Conservation (phyloP, 1,140 invertebrate species). For the Physella acuta region DNA sequence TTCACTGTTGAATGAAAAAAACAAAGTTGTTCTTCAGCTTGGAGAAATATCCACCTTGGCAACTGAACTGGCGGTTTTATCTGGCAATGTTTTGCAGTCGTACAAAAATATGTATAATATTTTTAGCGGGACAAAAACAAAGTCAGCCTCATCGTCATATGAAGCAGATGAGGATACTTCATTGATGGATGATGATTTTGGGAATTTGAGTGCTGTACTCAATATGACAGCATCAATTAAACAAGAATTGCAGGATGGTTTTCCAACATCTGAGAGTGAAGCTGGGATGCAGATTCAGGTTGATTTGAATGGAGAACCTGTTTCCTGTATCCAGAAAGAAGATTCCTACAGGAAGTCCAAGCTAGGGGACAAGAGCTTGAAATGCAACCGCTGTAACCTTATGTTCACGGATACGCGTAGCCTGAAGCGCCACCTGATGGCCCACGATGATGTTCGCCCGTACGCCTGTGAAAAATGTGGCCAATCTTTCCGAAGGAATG, state of each 20-base stretch:
- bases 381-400: slow-evolving; percentile 10
- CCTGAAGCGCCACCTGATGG: slow-evolving; percentile 26
- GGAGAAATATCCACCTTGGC: slow-evolving; percentile 9
- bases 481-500: slow-evolving; percentile 82
- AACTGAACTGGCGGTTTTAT: slow-evolving; percentile 5
- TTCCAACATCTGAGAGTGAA: background rate
- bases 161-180: background rate
- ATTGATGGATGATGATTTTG: background rate
- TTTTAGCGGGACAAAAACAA: background rate
- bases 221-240: slow-evolving; percentile 1
- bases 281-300: slow-evolving; percentile 17
- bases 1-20: slow-evolving; percentile 9
- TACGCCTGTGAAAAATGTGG: slow-evolving; percentile 86
- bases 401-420: slow-evolving; percentile 15
- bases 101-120: slow-evolving; percentile 5
- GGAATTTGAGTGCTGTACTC: background rate
- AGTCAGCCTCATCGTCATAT: background rate
- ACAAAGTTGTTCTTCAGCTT: slow-evolving; percentile 8
- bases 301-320: slow-evolving; percentile 5
- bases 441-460: slow-evolving; percentile 57
- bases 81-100: slow-evolving; percentile 7
- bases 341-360: background rate
- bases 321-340: slow-evolving; percentile 8
- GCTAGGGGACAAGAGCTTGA: background rate
- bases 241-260: slow-evolving; percentile 6